Evolutionary conservation across 2,797 vertebrate species (phyloP).

Genomic region (Artibeus lituratus): DNA sequence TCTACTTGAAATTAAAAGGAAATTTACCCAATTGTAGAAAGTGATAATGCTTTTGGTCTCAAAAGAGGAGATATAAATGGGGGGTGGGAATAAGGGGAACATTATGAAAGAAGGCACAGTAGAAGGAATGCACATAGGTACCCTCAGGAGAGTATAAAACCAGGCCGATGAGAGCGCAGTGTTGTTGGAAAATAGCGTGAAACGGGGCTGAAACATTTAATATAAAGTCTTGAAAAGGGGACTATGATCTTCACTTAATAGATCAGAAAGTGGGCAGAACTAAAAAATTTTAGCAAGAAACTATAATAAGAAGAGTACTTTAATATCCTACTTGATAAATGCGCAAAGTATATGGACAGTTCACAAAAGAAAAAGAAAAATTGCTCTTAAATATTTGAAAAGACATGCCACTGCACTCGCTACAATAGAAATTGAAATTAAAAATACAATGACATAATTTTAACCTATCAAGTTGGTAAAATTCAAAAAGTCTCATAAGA

Average conservation of each 20-base stretch:
- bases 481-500: background rate
- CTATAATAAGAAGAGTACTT: background rate
- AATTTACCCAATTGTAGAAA: background rate
- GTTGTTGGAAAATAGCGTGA: background rate
- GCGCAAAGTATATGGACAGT: background rate
- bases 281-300: background rate
- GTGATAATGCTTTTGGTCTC: background rate
- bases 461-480: background rate
- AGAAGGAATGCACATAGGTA: background rate
- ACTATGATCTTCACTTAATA: background rate
- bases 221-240: background rate
- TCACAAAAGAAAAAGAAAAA: conserved; percentile 7
- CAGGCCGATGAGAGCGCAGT: background rate
- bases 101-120: background rate
- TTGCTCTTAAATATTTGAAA: background rate
- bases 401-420: background rate
- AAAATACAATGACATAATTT: background rate
- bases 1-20: background rate
- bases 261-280: background rate
- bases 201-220: background rate
- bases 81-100: background rate
- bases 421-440: background rate
- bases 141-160: background rate
- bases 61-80: background rate
- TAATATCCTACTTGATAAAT: conserved; percentile 6